Conservation (phyloP, 2,113 vertebrate species). For the Vireo altiloquus region DNA sequence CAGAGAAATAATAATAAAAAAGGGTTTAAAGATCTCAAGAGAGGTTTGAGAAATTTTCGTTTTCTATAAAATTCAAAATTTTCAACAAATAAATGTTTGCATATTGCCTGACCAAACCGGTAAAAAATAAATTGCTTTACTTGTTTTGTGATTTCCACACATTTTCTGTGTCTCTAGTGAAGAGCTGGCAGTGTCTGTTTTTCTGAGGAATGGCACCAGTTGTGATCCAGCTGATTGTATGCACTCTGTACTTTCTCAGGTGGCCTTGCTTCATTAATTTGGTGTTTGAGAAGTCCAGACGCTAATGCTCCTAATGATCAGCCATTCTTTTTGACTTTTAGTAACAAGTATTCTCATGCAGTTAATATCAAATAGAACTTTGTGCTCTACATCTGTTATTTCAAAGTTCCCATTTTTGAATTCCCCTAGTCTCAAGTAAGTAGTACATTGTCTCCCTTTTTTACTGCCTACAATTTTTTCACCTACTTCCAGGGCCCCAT, state of each 20-base stretch:
- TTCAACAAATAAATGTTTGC: slow-evolving; percentile 56
- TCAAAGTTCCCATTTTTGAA: slow-evolving; percentile 95
- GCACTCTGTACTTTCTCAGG: slow-evolving; percentile 9
- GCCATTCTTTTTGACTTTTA: slow-evolving; percentile 93
- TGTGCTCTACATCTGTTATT: slow-evolving; percentile 89
- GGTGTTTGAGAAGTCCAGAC: slow-evolving; percentile 89
- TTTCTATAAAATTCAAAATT: slow-evolving; percentile 69
- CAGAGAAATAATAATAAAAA: slow-evolving; percentile 56
- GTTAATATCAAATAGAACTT: slow-evolving; percentile 90
- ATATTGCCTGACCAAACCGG: slow-evolving; percentile 68
- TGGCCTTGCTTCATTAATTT: slow-evolving; percentile 59
- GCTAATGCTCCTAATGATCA: slow-evolving; percentile 95
- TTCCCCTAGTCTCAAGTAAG: slow-evolving; percentile 89
- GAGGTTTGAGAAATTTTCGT: not conserved
- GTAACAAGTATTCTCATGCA: slow-evolving; percentile 94
- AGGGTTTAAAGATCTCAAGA: slow-evolving; percentile 3
- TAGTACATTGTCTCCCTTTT: slow-evolving; percentile 85
- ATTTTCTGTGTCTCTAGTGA: slow-evolving; percentile 2
- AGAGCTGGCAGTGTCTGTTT: not conserved
- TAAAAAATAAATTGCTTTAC: slow-evolving; percentile 70
- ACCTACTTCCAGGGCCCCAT: slow-evolving; percentile 92
- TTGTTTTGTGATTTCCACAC: slow-evolving; percentile 43
- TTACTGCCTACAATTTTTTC: slow-evolving; percentile 82
- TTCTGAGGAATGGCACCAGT: slow-evolving; percentile 15
- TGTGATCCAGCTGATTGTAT: slow-evolving; percentile 3